Evolutionary conservation across 2,888 invertebrate genomes (phyloP).

Genomic region (Leptogaster cylindrica): DNA sequence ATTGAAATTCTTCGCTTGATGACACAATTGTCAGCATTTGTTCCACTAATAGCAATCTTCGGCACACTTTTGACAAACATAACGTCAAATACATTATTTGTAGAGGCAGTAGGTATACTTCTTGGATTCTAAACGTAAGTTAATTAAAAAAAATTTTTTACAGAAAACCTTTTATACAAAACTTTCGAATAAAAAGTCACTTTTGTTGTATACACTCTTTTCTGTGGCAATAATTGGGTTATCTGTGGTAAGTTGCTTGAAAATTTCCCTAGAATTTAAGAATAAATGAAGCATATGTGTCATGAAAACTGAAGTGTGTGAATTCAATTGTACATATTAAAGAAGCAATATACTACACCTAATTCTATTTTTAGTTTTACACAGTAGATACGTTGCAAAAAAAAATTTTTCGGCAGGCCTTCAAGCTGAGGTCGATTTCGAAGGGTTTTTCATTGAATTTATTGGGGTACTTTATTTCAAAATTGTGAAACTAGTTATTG

Average conservation of each 20-base stretch:
- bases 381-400: too few relatives aligned
- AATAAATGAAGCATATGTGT: too few relatives aligned
- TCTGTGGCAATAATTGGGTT: slow-evolving; percentile 44
- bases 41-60: slow-evolving; percentile 45
- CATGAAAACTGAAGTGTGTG: too few relatives aligned
- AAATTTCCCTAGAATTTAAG: background rate
- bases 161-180: slow-evolving; percentile 42
- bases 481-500: too few relatives aligned
- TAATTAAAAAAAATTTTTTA: background rate
- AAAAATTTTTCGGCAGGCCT: too few relatives aligned
- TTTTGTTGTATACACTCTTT: slow-evolving; percentile 41
- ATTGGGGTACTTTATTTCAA: too few relatives aligned
- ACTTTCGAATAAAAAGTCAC: slow-evolving; percentile 37
- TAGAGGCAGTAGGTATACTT: slow-evolving; percentile 29
- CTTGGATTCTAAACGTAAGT: background rate
- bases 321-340: too few relatives aligned
- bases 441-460: too few relatives aligned
- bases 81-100: slow-evolving; percentile 45
- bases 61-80: slow-evolving; percentile 46
- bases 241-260: slow-evolving; percentile 40
- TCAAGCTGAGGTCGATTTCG: too few relatives aligned
- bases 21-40: slow-evolving; percentile 48
- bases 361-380: too few relatives aligned
- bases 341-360: too few relatives aligned
- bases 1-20: slow-evolving; percentile 59